Evolutionary conservation across 2,113 vertebrate species (phyloP).

Genomic region (Verasper variegatus): DNA sequence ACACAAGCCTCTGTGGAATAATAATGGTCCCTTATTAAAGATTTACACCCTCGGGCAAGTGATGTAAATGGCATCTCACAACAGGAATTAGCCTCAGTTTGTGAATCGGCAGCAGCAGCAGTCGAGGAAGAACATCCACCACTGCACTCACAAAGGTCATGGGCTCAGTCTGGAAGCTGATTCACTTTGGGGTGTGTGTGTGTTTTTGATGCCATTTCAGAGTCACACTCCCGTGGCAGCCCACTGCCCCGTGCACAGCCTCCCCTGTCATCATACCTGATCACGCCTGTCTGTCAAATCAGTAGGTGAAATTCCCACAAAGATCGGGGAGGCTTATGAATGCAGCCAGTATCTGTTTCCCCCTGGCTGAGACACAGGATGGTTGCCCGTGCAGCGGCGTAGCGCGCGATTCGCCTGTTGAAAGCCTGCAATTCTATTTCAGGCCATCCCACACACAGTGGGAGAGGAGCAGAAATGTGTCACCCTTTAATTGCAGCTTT

Average conservation of each 20-base stretch:
- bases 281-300: slow-evolving; percentile 30
- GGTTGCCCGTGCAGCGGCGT: slow-evolving; percentile 45
- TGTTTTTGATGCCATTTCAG: slow-evolving; percentile 18
- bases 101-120: slow-evolving; percentile 50
- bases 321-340: slow-evolving; percentile 2
- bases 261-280: slow-evolving; percentile 33
- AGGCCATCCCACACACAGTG: slow-evolving; percentile 81
- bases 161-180: slow-evolving; percentile 22
- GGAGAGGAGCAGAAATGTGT: slow-evolving; percentile 80
- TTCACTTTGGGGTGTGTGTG: not conserved
- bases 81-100: slow-evolving; percentile 65
- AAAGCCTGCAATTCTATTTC: slow-evolving; percentile 80
- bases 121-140: slow-evolving; percentile 13
- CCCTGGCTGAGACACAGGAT: slow-evolving; percentile 34
- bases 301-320: slow-evolving; percentile 31
- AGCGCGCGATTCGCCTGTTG: slow-evolving; percentile 65
- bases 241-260: not conserved
- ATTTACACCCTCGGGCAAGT: slow-evolving; percentile 60
- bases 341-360: slow-evolving; percentile 45
- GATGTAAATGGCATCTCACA: slow-evolving; percentile 61
- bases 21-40: slow-evolving; percentile 60
- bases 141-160: slow-evolving; percentile 44
- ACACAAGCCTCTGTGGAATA: slow-evolving; percentile 45
- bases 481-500: slow-evolving; percentile 83
- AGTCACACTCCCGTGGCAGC: slow-evolving; percentile 2